Conservation (phyloP, 2,888 invertebrate species). For the Cheilosia grossa region DNA sequence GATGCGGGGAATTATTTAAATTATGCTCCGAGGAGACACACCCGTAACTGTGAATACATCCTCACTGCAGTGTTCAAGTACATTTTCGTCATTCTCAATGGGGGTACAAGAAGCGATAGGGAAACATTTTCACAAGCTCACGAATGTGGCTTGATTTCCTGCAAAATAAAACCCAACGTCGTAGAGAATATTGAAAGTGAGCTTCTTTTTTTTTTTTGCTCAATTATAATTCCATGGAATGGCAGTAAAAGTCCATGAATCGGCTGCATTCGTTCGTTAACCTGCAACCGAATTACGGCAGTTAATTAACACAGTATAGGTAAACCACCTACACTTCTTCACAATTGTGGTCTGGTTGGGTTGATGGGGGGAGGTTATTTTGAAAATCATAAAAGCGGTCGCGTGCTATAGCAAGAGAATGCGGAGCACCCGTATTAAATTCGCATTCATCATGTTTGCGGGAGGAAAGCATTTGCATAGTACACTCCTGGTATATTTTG, state of each 20-base stretch:
- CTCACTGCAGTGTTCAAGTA: neutral
- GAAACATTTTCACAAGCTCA: neutral
- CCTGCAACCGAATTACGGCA: constrained; percentile 27
- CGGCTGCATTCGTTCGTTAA: constrained; percentile 53
- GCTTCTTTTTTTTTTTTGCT: neutral
- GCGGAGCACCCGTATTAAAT: neutral
- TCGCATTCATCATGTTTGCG: constrained; percentile 35
- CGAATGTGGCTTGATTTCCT: constrained; percentile 24
- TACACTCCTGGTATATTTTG: constrained; percentile 13
- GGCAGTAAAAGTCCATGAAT: constrained; percentile 17
- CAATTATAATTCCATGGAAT: constrained; percentile 26
- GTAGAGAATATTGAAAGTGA: neutral
- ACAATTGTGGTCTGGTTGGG: neutral
- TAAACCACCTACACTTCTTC: neutral
- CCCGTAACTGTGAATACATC: neutral
- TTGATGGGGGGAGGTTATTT: constrained; percentile 4
- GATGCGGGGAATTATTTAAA: constrained; percentile 14
- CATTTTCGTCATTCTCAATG: neutral
- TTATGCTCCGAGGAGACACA: constrained; percentile 3
- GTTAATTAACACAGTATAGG: constrained; percentile 38
- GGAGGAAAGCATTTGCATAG: constrained; percentile 25
- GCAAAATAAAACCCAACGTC: neutral
- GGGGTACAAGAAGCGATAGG: no score
- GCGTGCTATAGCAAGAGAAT: neutral
- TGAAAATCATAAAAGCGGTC: constrained; percentile 14